These are phyloP conservation scores for Minunthozetes semirufus DNA, from an alignment of 2,888 invertebrate genomes.

Conservation along the genomic window DNA sequence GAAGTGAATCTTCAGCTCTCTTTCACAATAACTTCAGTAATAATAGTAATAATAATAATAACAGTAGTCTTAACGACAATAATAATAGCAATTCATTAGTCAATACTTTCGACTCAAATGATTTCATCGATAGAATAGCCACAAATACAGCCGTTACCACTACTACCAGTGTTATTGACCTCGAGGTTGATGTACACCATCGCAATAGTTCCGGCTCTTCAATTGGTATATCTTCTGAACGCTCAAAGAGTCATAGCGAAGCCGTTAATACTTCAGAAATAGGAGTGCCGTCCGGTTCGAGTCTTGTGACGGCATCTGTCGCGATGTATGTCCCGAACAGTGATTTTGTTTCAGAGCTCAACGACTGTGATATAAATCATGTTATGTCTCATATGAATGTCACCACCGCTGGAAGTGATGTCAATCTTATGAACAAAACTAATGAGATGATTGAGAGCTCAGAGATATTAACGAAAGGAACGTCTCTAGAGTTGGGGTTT, in stretches of 20 bases:
- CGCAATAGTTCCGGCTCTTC: conserved; percentile 52
- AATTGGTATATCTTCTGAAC: conserved; percentile 40
- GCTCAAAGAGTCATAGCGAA: neutral
- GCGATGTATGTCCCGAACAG: neutral
- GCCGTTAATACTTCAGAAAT: neutral
- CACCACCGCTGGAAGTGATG: neutral
- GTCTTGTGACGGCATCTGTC: neutral
- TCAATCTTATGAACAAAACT: neutral
- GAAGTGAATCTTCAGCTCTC: neutral
- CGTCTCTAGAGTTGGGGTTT: conserved; percentile 56
- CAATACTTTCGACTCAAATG: too few relatives aligned
- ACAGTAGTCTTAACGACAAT: neutral
- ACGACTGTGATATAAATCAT: neutral
- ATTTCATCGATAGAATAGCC: conserved; percentile 6
- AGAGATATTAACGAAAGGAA: conserved; percentile 49
- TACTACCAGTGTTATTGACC: conserved; percentile 52
- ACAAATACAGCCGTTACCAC: too few relatives aligned
- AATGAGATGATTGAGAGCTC: neutral
- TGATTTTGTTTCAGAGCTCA: neutral
- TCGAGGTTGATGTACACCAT: conserved; percentile 86
- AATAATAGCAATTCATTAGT: too few relatives aligned
- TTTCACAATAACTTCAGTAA: neutral
- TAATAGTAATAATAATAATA: neutral
- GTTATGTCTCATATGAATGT: neutral
- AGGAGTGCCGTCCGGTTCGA: neutral